Evolutionary conservation across 2,113 vertebrate genomes (phyloP), one percentile per base, ranked within the genome.

Genomic region (Amphiprion ocellaris): DNA sequence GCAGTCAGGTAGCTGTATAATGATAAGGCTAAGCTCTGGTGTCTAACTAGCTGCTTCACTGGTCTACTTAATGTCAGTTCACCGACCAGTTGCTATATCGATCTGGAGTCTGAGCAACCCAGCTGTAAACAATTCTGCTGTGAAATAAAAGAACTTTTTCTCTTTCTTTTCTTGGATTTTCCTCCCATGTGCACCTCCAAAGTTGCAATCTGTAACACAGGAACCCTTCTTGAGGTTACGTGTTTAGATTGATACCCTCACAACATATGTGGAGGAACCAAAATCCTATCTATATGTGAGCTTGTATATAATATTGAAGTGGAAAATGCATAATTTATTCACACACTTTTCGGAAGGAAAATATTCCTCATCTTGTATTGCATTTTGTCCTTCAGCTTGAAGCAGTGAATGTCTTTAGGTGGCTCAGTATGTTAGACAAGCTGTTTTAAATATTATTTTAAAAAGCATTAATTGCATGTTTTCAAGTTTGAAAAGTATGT

Each of bases 361-460:
- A 88, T 88, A 87, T 88, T 92, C 79, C 84, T 90, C 33, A 90
- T 84, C 70, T 87, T 90, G 89, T 93, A 92, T 91, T 58, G 92
- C 94, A 92, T 89, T 92, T 93, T 88, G 90, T 93, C 93, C 90
- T 92, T 91, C 93, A 94, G 93, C 90, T 93, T 92, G 90, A 93
- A 87, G 80, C 94, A 94, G 93, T 93, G 92, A 91, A 92, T 89
- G 82, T 92, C 81, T 87, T 92, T 94, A 95, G 91, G 81, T 90
- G 90, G 93, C 85, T 89, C 88, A 90, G 93, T 87, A 90, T 68
- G 21, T 92, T 86, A 86, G 85, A 87, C 88, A 85, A 90, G 86
- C 90, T 67, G 41, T 91, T 92, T 91, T 93, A 87, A 92, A 91
- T 89, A 92, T 88, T 77, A 74, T 70, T n/a, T 69, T 4, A 79